phyloP scores from a whole-genome alignment of 2,113 vertebrate genomes.

The Polyodon spathula region DNA sequence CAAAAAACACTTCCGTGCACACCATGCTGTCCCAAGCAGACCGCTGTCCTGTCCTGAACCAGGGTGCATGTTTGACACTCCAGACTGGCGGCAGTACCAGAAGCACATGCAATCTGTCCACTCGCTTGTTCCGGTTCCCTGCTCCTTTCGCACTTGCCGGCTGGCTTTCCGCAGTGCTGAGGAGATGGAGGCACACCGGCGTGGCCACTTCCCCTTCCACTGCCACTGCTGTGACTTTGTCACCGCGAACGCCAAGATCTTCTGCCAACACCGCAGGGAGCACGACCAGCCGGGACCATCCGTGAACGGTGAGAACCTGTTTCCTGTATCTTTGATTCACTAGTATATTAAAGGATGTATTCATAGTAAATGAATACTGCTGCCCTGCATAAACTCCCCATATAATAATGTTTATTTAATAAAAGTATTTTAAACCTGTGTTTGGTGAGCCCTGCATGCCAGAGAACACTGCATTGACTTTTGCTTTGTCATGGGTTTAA shows the following conservation, averaged over 20 bases:
- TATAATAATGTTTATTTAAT: not conserved
- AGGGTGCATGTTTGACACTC: constrained; percentile 47
- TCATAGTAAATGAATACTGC: too few relatives aligned
- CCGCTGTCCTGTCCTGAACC: constrained; percentile 49
- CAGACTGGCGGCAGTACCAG: constrained; percentile 50
- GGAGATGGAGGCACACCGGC: constrained; percentile 63
- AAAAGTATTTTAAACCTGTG: not conserved
- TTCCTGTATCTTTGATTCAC: constrained; percentile 1
- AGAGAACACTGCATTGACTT: too few relatives aligned
- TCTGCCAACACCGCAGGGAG: constrained; percentile 55
- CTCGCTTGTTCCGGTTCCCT: constrained; percentile 41
- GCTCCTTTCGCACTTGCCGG: constrained; percentile 52
- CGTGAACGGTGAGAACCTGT: constrained; percentile 11
- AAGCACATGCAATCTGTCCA: constrained; percentile 50
- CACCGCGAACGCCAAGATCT: constrained; percentile 55
- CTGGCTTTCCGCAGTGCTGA: constrained; percentile 50
- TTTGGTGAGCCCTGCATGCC: too few relatives aligned
- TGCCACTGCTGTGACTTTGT: constrained; percentile 59
- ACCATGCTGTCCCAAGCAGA: constrained; percentile 14
- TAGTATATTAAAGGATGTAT: not conserved
- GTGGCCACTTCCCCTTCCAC: constrained; percentile 65
- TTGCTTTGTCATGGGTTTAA: too few relatives aligned
- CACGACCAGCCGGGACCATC: constrained; percentile 27
- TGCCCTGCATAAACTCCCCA: not conserved
- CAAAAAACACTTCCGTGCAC: constrained; percentile 64